These are phyloP conservation scores for Melopsittacus undulatus DNA, from an alignment of 2,797 vertebrate species.

Conservation along the genomic window DNA sequence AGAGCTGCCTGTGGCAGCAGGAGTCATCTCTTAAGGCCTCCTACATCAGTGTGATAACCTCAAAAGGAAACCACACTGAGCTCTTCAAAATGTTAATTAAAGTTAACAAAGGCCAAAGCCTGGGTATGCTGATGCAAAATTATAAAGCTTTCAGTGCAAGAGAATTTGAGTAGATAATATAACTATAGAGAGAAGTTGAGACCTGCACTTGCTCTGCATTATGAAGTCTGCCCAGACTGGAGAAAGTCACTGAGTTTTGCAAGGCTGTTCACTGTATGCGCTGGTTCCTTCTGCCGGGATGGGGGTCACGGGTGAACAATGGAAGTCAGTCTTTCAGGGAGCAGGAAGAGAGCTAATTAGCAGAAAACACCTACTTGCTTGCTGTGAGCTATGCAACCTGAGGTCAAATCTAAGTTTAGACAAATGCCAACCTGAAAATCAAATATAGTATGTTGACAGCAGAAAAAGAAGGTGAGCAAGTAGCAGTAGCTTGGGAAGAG, in stretches of 20 bases:
- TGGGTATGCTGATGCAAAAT: background rate
- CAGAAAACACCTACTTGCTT: background rate
- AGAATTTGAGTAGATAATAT: conserved; percentile 20
- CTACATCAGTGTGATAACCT: background rate
- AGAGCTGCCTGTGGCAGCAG: background rate
- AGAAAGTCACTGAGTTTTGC: background rate
- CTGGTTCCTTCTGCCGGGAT: background rate
- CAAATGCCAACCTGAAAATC: background rate
- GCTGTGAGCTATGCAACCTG: background rate
- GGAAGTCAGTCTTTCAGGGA: background rate
- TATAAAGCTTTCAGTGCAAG: conserved; percentile 17
- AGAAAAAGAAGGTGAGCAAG: background rate
- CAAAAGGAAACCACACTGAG: background rate
- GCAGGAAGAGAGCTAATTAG: background rate
- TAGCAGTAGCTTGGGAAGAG: background rate
- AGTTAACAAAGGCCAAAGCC: conserved; percentile 5
- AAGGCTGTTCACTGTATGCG: background rate
- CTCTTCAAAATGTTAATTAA: conserved; percentile 52
- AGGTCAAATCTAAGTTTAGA: background rate
- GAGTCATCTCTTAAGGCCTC: background rate
- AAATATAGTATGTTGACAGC: background rate
- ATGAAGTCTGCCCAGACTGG: background rate
- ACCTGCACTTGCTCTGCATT: background rate
- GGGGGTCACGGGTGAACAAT: background rate
- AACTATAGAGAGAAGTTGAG: background rate